Conservation (phyloP, 2,797 vertebrate genomes). For the Discoglossus pictus region DNA sequence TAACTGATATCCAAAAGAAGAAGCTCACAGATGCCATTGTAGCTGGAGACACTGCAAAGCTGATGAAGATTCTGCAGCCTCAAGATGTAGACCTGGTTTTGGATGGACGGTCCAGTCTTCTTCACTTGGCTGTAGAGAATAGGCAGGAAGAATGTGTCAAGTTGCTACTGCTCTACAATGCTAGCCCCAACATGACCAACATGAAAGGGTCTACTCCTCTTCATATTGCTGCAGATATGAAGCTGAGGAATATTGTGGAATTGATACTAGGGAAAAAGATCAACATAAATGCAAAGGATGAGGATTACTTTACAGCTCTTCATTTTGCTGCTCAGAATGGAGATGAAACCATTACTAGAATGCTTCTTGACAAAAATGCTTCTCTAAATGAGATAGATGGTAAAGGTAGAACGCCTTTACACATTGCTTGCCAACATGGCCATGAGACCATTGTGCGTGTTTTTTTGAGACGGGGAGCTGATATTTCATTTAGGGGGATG, state of each 20-base stretch:
- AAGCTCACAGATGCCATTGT: conserved; percentile 90
- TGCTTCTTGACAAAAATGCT: conserved; percentile 85
- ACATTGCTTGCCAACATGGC: conserved; percentile 94
- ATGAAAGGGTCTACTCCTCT: conserved; percentile 84
- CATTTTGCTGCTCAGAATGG: conserved; percentile 93
- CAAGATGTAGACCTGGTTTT: conserved; percentile 92
- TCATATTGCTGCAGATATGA: conserved; percentile 86
- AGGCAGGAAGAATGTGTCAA: conserved; percentile 93
- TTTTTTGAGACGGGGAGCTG: conserved; percentile 84
- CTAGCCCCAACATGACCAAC: conserved; percentile 87
- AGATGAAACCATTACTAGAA: conserved; percentile 85
- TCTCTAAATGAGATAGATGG: conserved; percentile 85
- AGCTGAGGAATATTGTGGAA: conserved; percentile 81
- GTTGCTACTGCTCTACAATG: conserved; percentile 92
- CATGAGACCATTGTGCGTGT: conserved; percentile 89
- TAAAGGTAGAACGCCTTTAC: conserved; percentile 89
- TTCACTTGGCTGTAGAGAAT: conserved; percentile 85
- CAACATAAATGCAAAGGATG: conserved; percentile 89
- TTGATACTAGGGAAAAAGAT: conserved; percentile 86
- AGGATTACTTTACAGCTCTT: conserved; percentile 96
- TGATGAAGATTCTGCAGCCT: conserved; percentile 98
- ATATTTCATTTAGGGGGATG: conserved; percentile 79
- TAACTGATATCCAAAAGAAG: conserved; percentile 84
- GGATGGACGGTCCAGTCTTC: conserved; percentile 84
- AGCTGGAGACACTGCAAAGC: conserved; percentile 85